These are phyloP conservation scores for Mormyrus hasselquistii DNA, from an alignment of 2,797 vertebrate species.

Conservation along the genomic window DNA sequence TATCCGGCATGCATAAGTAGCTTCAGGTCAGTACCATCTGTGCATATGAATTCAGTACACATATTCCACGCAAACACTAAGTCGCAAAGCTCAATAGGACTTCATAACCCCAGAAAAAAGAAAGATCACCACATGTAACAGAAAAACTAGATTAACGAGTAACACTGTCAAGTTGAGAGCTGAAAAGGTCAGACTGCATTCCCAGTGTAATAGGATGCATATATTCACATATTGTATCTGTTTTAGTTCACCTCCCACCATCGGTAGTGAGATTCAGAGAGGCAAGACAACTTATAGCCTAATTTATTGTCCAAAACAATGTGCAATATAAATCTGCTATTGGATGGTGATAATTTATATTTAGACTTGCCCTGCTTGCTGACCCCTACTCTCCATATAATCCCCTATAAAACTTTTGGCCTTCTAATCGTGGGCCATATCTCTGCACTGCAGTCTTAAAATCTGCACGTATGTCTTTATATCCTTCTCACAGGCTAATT, in stretches of 20 bases:
- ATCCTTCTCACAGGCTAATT: not conserved
- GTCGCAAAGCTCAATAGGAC: not conserved
- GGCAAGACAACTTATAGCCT: slow-evolving; percentile 17
- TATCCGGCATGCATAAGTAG: not conserved
- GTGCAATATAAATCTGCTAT: slow-evolving; percentile 33
- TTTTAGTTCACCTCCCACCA: not conserved
- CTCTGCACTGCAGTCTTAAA: not conserved
- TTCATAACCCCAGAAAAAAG: not conserved
- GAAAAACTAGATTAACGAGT: not conserved
- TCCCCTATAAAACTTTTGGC: slow-evolving; percentile 18
- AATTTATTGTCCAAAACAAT: slow-evolving; percentile 26
- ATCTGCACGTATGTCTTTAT: not conserved
- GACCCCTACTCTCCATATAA: slow-evolving; percentile 32
- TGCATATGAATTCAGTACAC: not conserved
- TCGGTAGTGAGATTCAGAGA: not conserved
- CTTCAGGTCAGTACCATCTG: not conserved
- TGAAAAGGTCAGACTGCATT: slow-evolving; percentile 1
- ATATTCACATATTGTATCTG: not conserved
- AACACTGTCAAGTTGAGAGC: not conserved
- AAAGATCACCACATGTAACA: not conserved
- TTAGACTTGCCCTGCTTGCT: slow-evolving; percentile 14
- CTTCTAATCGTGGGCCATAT: not conserved
- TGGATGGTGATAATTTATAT: slow-evolving; percentile 24
- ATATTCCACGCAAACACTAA: not conserved
- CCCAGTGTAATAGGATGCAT: not conserved